A percentile compares a stretch with the other conserved stretches of the same genome.
phyloP scores from a whole-genome alignment of 2,797 vertebrate genomes.

The Spondyliosoma cantharus region DNA sequence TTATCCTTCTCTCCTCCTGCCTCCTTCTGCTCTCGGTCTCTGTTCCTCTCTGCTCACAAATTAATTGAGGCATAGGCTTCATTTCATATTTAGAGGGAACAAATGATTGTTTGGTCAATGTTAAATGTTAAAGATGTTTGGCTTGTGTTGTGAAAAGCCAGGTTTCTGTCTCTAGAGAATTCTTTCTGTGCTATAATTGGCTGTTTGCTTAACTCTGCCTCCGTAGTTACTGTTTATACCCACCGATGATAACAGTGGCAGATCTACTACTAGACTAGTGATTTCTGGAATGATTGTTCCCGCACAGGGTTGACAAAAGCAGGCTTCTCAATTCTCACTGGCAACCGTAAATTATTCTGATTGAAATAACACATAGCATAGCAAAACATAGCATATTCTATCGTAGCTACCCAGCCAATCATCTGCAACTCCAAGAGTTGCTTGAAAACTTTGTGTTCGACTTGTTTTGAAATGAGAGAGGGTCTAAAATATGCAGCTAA shows the following conservation, averaged over 20 bases:
- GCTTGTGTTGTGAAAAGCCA: constrained; percentile 8
- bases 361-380: not conserved
- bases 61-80: constrained; percentile 32
- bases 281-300: not conserved
- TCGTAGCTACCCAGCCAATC: not conserved
- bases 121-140: constrained; percentile 38
- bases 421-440: not conserved
- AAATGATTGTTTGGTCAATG: constrained; percentile 37
- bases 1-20: constrained; percentile 28
- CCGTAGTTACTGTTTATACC: not conserved
- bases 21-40: constrained; percentile 2
- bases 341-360: not conserved
- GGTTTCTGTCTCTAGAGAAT: constrained; percentile 5
- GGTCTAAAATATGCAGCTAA: not conserved
- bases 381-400: not conserved
- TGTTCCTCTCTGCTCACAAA: constrained; percentile 36
- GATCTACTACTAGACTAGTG: not conserved
- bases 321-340: not conserved
- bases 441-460: not conserved
- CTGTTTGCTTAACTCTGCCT: not conserved
- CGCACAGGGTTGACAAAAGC: not conserved
- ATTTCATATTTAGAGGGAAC: constrained; percentile 50
- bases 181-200: constrained; percentile 6
- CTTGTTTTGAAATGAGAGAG: not conserved
- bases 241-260: not conserved